phyloP scores from a whole-genome alignment of 2,888 invertebrate genomes.

The Julus scandinavius region DNA sequence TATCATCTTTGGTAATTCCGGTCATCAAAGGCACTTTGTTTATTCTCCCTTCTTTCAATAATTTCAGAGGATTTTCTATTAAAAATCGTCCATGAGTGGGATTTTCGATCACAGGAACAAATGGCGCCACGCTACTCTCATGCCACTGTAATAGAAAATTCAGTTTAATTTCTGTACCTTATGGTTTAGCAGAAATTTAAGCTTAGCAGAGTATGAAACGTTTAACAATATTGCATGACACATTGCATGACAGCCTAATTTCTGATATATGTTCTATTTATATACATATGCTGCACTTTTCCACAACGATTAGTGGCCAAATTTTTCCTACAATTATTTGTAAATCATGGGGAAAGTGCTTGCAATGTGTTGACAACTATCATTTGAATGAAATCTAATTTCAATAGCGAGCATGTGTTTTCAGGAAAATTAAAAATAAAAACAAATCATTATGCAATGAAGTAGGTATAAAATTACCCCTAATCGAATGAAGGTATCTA shows the following conservation, averaged over 20 bases:
- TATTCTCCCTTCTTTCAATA: slow-evolving; percentile 44
- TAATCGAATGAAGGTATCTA: slow-evolving; percentile 37
- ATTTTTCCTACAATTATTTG: neutral
- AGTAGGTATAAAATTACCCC: neutral
- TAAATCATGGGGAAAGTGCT: neutral
- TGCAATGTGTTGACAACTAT: too few species aligned
- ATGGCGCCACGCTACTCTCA: neutral
- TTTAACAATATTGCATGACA: too few species aligned
- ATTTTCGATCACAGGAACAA: slow-evolving; percentile 49
- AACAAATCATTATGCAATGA: too few species aligned
- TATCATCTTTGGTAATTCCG: slow-evolving; percentile 45
- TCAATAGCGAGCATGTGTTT: too few species aligned
- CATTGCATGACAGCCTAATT: too few species aligned
- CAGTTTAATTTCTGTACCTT: neutral
- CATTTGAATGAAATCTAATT: too few species aligned
- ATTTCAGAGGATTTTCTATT: neutral
- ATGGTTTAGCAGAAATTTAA: too few species aligned
- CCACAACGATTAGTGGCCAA: neutral
- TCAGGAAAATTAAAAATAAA: too few species aligned
- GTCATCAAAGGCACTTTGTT: slow-evolving; percentile 51
- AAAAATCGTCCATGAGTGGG: slow-evolving; percentile 26
- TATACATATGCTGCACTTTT: too few species aligned
- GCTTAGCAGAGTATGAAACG: too few species aligned
- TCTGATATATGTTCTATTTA: too few species aligned
- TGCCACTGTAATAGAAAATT: neutral